Percentiles rank a stretch among this genome's conserved stretches.
These are phyloP conservation scores for Paguma larvata DNA, from an alignment of 2,797 vertebrate species.

Conservation along the genomic window DNA sequence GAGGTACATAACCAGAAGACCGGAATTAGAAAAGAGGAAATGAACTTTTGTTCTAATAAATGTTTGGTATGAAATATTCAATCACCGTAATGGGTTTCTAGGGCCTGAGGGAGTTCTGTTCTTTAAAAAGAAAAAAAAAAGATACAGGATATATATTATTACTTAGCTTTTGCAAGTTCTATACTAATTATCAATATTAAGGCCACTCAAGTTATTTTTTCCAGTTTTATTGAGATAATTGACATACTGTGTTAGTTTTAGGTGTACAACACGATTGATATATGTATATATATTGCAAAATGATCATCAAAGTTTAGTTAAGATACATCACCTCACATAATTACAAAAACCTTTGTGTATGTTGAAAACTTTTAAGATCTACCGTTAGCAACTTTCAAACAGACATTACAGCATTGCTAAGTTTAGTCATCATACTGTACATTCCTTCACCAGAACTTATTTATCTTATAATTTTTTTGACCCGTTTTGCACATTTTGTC, in stretches of 20 bases:
- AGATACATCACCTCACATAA: too few relatives aligned
- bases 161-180: background rate
- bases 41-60: background rate
- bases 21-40: slow-evolving; percentile 49
- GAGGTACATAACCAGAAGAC: background rate
- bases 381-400: background rate
- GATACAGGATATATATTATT: background rate
- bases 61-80: background rate
- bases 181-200: background rate
- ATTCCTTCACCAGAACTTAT: background rate
- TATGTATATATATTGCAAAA: background rate
- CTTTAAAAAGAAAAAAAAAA: background rate
- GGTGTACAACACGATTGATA: background rate
- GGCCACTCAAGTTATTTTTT: background rate
- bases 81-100: background rate
- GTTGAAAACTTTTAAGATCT: background rate
- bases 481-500: background rate
- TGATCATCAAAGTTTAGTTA: background rate
- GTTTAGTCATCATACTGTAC: background rate
- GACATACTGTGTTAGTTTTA: background rate
- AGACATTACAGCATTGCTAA: background rate
- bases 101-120: background rate
- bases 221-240: background rate
- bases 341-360: background rate
- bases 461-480: background rate